A percentile compares a stretch with the other conserved stretches of the same genome.
These are phyloP conservation scores for Lepus townsendii DNA, from an alignment of 2,797 vertebrate species.

Conservation along the genomic window DNA sequence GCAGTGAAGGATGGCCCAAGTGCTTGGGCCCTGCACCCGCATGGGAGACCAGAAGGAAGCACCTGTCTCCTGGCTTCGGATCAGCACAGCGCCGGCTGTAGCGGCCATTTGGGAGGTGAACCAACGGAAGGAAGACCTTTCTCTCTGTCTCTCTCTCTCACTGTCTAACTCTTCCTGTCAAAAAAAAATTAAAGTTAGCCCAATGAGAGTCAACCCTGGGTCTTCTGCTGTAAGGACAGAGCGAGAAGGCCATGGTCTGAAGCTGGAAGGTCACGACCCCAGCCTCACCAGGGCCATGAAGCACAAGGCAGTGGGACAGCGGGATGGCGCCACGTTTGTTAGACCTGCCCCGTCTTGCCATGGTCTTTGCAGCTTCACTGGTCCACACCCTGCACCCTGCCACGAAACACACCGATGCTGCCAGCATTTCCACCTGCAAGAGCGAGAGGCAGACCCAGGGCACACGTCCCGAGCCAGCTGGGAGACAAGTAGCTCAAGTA, in stretches of 20 bases:
- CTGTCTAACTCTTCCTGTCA: no score
- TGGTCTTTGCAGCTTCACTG: neutral
- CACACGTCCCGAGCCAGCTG: neutral
- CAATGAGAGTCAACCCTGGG: neutral
- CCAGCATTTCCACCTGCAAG: neutral
- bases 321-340: neutral
- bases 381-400: no score
- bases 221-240: neutral
- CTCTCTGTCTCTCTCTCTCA: no score
- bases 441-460: neutral
- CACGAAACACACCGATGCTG: accelerated
- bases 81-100: no score
- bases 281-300: neutral
- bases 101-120: no score
- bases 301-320: neutral
- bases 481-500: neutral
- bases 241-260: neutral
- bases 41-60: no score
- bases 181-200: no score
- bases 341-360: no score
- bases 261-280: neutral
- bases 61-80: no score
- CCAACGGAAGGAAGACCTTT: no score
- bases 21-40: no score
- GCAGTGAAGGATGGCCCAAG: no score